Evolutionary conservation across 2,797 vertebrate species (phyloP), one percentile per base, ranked within the genome.

Genomic region (Microhierax caerulescens): DNA sequence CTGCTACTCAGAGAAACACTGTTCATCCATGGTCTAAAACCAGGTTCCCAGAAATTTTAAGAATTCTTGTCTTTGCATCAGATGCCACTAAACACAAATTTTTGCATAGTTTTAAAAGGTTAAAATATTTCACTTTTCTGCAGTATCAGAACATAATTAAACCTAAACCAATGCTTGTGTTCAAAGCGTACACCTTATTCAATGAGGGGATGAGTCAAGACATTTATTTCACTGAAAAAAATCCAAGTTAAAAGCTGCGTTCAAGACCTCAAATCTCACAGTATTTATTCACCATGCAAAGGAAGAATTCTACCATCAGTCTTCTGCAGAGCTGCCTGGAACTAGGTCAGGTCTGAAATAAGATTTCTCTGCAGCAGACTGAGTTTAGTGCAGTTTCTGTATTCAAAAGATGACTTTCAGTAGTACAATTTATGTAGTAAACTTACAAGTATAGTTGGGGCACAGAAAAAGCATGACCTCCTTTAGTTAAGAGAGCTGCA

Each of bases 51-150:
- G 74, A 57, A 63, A 81, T 69, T 69, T 12, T 68, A 67, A 74
- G 64, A 95, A 94, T 88, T 85, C 83, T 94, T 81, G n/a, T 90
- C 93, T 92, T 91, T 77, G 90, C 92, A 69, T 72, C 83, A 80
- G 87, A 68, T 90, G 78, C 61, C 81, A 79, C 90, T 34, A 63
- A 65, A 80, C 86, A 72, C 75, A 68, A 27, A 47, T 73, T 94
- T 94, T 96, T 97, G 97, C 96, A 97, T 97, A 97, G 96, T 96
- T 97, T 88, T 83, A 73, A 97, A 96, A 84, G 77, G n/a, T n/a
- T 77, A 90, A 96, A 90, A 85, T 15, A 36, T 39, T 95, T 93
- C 60, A 76, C 88, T 95, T 94, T 91, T 93, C 86, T 85, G 78
- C 75, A 67, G 91, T 78, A 93, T 79, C 61, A 59, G 53, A 89